These are phyloP conservation scores for Apostichopus parvimensis DNA, from an alignment of 35 echinoderm and acorn worm genomes.

Conservation along the genomic window DNA sequence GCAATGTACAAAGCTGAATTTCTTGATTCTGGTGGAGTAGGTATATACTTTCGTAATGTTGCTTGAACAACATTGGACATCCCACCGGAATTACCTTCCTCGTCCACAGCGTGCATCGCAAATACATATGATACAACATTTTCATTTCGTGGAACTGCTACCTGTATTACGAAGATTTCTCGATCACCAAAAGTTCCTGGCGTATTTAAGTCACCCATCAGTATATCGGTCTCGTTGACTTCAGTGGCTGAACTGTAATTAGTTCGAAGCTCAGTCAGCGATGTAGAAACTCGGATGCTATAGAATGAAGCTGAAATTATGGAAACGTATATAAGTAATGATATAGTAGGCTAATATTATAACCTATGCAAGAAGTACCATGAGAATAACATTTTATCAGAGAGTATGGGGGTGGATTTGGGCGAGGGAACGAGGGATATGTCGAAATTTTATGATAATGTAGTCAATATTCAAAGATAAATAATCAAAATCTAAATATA, in stretches of 20 bases:
- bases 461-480: no score
- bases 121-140: constrained; percentile 1
- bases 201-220: background rate
- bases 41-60: constrained; percentile 3
- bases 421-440: no score
- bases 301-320: constrained; percentile 2
- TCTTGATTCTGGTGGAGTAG: background rate
- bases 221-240: constrained; percentile 17
- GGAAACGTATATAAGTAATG: background rate
- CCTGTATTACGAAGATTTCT: background rate
- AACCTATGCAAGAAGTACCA: no score
- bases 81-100: background rate
- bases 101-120: constrained; percentile 26
- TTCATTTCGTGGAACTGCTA: background rate
- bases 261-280: background rate
- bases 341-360: no score
- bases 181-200: background rate
- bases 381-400: no score
- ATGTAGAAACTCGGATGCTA: background rate
- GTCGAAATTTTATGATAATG: no score
- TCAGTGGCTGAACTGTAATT: background rate
- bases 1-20: no score
- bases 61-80: constrained; percentile 22
- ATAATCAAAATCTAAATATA: no score
- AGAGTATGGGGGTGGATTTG: no score